Base-by-base conservation (phyloP, 2,797 vertebrate genomes). In the Leptatherina wallacei region DNA sequence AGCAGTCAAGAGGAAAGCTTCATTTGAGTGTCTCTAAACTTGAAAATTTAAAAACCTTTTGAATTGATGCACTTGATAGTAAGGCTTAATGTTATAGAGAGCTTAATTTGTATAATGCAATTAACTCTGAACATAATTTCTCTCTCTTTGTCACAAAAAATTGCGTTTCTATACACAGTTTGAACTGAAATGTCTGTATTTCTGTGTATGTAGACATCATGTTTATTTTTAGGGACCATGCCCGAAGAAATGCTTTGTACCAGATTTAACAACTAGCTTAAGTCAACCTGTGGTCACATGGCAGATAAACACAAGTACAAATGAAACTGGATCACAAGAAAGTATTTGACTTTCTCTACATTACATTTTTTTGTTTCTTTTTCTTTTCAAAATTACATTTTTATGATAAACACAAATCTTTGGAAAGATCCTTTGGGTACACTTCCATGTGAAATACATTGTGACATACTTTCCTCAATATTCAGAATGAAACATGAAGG, bases 1-100 rank as follows among this genome's bases (percentile, higher is more conserved):
- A 38, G 58, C 38, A 49, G 71, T 65, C 38, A 4, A 12, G 29
- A 55, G 51, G 8, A 68, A 61, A 61, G 57, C 38, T 29, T 54
- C 24, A 54, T 29, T 54, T 54, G 4, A 54, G n/a, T 24, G 27
- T 55, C 12, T 55, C 24, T 27, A 14, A 29, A 55, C 49, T 24
- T 22, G n/a, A 22, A 12, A 55, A 29, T 27, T 29, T 55, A 4
- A 24, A 55, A 30, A 55, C 52, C 52, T 29, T 27, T 20, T 20
- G 18, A 20, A n/a, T 29, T 14, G 16, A 29, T 14, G 24, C 29
- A 30, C n/a, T 67, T 22, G 24, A 33, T 0, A 38, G 52, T 57
- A 33, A 0, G 16, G 20, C 20, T 0, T 40, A 38, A 32, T 55
- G 33, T 29, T 44, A 29, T 14, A 12, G 11, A 54, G 24, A 54